phyloP scores from a whole-genome alignment of 2,113 vertebrate species.

The Poecile atricapillus region DNA sequence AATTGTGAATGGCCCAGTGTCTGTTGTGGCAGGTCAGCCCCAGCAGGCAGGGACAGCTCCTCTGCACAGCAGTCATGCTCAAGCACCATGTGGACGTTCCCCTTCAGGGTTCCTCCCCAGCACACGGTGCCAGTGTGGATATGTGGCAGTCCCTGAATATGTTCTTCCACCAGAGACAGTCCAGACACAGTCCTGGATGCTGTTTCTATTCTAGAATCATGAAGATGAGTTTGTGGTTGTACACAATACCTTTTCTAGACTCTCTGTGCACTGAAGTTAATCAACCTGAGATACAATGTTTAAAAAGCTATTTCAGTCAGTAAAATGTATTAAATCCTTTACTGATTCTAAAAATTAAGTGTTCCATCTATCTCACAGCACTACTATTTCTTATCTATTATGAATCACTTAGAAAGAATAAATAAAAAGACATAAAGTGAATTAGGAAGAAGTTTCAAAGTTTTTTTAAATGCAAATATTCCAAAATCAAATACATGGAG shows the following conservation, averaged over 20 bases:
- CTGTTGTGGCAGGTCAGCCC: background rate
- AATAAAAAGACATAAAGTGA: background rate
- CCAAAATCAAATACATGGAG: background rate
- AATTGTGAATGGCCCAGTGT: background rate
- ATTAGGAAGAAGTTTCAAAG: background rate
- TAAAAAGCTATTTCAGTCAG: background rate
- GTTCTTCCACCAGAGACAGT: background rate
- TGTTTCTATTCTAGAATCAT: background rate
- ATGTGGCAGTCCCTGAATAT: background rate
- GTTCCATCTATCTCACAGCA: background rate
- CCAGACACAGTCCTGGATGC: background rate
- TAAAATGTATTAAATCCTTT: background rate
- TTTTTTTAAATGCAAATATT: background rate
- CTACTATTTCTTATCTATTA: background rate
- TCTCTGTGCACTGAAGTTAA: background rate
- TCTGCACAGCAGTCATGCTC: rapidly evolving
- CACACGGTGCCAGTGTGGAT: background rate
- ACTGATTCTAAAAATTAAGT: background rate
- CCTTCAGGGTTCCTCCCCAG: background rate
- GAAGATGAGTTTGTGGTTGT: background rate
- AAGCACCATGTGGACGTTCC: rapidly evolving
- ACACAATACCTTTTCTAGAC: background rate
- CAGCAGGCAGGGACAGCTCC: background rate
- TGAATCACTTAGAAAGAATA: background rate
- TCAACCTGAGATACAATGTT: background rate